Base-by-base conservation (phyloP, 2,113 vertebrate genomes). In the Rhadina sibilatrix region DNA sequence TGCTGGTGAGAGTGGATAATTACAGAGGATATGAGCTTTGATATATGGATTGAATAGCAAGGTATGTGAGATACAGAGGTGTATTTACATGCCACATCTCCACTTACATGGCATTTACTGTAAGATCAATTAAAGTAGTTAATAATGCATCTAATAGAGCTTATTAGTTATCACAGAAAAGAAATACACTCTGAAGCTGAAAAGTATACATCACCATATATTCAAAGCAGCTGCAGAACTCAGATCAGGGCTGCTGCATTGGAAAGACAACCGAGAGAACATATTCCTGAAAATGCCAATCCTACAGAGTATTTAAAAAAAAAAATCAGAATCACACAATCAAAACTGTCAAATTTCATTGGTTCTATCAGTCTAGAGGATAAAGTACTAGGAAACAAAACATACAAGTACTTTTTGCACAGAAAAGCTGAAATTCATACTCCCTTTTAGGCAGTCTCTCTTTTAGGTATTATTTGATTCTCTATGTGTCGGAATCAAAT, bases 11-110 rank as follows among this genome's bases (percentile, higher is more conserved):
- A 92, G 52, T 64, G 63, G 72, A 27, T 85, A 91, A 90, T 91
- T 94, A 85, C 79, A 75, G 90, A 87, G 70, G 87, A 95, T 82
- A 85, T 38, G 52, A 83, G 68, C 63, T 96, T 89, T 95, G 86
- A 96, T 93, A 91, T 20, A 75, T 6, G 23, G 7, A 72, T 38
- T 83, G 64, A 57, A 72, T 61, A 77, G 50, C 38, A 49, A 95
- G 65, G 31, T 23, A 27, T 35, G 42, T 2, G 10, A 78, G 49
- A 68, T 38, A 31, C 21, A 38, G 68, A 18, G 66, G 40, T 83
- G 64, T 42, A 40, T 87, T 92, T 93, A 33, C 31, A 27, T 14
- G 53, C 61, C 81, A 27, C 74, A 66, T 66, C 70, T 94, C 71
- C 72, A 46, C 20, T 77, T 60, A 76, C 17, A 37, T 17, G 59